Base-by-base conservation (phyloP, 2,113 vertebrate genomes). In the Chauna torquata region DNA sequence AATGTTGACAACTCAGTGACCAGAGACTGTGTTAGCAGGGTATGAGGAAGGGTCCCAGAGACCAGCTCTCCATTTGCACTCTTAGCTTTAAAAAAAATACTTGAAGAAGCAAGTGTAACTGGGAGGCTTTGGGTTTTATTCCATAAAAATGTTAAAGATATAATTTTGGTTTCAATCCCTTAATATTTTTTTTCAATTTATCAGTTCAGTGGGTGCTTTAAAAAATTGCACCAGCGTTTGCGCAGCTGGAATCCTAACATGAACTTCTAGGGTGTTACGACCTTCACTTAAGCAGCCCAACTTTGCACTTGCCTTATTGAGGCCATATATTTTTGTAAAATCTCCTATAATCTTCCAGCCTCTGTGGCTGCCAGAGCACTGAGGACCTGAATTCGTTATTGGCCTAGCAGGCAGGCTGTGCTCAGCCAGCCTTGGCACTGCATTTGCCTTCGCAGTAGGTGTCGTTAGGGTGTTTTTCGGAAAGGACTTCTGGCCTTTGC, bases 361-460 rank as follows among this genome's bases (percentile, higher is more conserved):
- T 74, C 34, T 66, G 10, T 65, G 27, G 25, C 74, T 94, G 32
- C 16, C 72, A 75, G 32, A 87, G 28, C 12, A 9, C 44, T 79
- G n/a, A 27, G 47, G 10, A 64, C 55, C 52, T 18, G 32, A 68
- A 45, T 72, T 85, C 44, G 44, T 1, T 24, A 20, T 44, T 22
- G 36, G 3, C 57, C 52, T 88, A 0, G 1, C 30, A 62, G 49
- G 25, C 23, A 24, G 22, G 10, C 34, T 72, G 32, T 5, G 2
- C 36, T 83, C 30, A 81, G 32, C 22, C 23, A 65, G 57, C 6
- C 50, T 55, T 78, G 55, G 42, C 8, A 6, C 25, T 88, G 82
- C 16, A 25, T 57, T n/a, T 80, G 9, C 23, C 27, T 59, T 30
- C 0, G 0, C 25, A 57, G 25, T 27, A 61, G n/a, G 15, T 2